Evolutionary conservation across 1,140 invertebrate species (phyloP).

Genomic region (Palaemon carinicauda): DNA sequence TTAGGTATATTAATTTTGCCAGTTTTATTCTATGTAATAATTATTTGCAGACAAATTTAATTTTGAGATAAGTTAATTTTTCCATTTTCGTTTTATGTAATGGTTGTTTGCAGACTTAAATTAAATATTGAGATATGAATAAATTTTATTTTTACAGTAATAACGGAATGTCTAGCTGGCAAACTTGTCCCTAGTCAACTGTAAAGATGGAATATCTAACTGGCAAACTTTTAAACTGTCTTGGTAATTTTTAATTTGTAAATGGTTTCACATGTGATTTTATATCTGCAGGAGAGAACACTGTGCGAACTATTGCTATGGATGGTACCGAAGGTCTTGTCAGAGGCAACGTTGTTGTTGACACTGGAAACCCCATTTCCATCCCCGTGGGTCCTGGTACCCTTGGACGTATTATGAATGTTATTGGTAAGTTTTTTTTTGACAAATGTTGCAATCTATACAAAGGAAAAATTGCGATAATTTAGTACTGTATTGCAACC

Average conservation of each 20-base stretch:
- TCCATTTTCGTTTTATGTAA: too few species aligned
- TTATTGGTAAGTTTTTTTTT: constrained; percentile 65
- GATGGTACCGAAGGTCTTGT: constrained; percentile 62
- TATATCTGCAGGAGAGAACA: constrained; percentile 63
- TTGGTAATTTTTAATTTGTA: not conserved
- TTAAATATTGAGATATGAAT: too few species aligned
- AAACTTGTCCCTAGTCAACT: too few species aligned
- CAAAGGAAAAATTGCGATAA: not conserved
- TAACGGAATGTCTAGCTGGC: too few species aligned
- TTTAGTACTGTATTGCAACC: not conserved
- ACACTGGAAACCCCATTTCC: constrained; percentile 61
- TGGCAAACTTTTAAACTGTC: too few species aligned
- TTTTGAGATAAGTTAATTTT: too few species aligned
- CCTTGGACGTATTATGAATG: constrained; percentile 70
- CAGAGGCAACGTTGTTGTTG: constrained; percentile 60
- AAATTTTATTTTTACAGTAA: too few species aligned
- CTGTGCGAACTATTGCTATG: constrained; percentile 63
- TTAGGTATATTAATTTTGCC: too few species aligned
- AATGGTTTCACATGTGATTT: not conserved
- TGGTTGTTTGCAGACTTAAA: too few species aligned
- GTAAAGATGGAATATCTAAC: too few species aligned
- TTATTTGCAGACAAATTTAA: too few species aligned
- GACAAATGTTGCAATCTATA: not conserved
- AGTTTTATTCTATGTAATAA: too few species aligned
- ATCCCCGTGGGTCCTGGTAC: constrained; percentile 66